Conservation (phyloP, 2,797 vertebrate species). For the Anableps anableps region DNA sequence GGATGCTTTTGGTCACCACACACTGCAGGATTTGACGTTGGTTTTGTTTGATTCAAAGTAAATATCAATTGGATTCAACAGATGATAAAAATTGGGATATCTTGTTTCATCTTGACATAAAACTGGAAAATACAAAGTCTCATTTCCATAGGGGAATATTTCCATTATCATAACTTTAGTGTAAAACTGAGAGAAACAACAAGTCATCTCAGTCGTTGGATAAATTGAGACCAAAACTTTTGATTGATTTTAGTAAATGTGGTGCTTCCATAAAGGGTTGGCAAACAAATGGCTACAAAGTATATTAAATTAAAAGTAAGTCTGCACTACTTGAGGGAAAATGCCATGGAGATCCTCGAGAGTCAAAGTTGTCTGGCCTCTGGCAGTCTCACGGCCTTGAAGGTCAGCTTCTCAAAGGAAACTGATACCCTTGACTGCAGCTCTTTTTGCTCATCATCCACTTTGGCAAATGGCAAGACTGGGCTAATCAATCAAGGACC, state of each 20-base stretch:
- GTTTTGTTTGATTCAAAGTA: background rate
- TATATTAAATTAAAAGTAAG: conserved; percentile 22
- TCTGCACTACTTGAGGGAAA: conserved; percentile 35
- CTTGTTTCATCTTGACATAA: background rate
- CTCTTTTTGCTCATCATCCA: conserved; percentile 71
- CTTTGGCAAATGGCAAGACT: conserved; percentile 74
- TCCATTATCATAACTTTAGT: background rate
- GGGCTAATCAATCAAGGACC: conserved; percentile 75
- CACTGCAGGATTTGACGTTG: background rate
- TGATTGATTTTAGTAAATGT: background rate
- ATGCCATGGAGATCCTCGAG: conserved; percentile 33
- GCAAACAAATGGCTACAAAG: background rate
- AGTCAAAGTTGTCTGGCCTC: conserved; percentile 58
- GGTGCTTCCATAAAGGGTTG: background rate
- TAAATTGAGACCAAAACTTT: background rate
- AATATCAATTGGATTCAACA: background rate
- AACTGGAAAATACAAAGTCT: background rate
- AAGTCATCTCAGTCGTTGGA: background rate
- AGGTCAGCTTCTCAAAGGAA: conserved; percentile 75
- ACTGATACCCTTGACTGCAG: conserved; percentile 70
- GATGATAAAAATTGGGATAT: background rate
- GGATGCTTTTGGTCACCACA: background rate
- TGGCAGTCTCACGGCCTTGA: conserved; percentile 62
- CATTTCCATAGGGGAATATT: background rate
- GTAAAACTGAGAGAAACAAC: background rate